Evolutionary conservation across 2,113 vertebrate species (phyloP).

Genomic region (Mesoclemmys tuberculata): DNA sequence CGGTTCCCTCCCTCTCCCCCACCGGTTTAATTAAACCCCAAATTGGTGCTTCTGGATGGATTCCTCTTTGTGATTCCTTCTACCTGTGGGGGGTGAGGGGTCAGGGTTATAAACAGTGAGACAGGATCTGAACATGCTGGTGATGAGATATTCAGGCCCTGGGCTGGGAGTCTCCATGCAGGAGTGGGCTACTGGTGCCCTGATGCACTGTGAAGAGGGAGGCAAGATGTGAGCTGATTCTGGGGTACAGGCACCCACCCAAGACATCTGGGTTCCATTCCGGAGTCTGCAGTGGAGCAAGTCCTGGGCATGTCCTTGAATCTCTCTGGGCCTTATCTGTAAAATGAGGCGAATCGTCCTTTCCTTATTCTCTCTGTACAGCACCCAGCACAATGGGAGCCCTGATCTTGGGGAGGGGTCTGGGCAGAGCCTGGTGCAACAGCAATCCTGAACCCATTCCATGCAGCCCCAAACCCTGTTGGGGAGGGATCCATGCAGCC

Average conservation of each 20-base stretch:
- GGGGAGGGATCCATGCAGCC: no score
- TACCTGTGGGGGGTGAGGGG: not conserved
- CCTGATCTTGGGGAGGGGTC: not conserved
- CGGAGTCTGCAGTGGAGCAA: not conserved
- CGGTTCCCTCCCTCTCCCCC: not conserved
- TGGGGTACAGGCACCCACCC: not conserved
- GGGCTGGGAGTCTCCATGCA: not conserved
- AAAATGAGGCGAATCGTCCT: not conserved
- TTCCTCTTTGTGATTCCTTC: not conserved
- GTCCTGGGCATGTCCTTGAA: not conserved
- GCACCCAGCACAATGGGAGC: no score
- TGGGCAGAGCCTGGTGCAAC: not conserved
- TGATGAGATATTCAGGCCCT: not conserved
- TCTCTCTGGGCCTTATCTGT: not conserved
- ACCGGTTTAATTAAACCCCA: conserved; percentile 24
- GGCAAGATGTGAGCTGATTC: not conserved
- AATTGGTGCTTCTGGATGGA: conserved; percentile 19
- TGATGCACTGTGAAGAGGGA: not conserved
- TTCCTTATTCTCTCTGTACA: not conserved
- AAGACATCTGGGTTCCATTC: not conserved
- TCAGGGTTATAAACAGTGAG: not conserved
- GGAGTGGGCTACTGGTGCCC: not conserved
- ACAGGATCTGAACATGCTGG: not conserved
- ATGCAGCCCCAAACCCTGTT: not conserved
- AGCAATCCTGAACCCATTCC: not conserved